These are phyloP conservation scores for Leptura quadrifasciata DNA, from an alignment of 2,888 invertebrate genomes.

Conservation along the genomic window DNA sequence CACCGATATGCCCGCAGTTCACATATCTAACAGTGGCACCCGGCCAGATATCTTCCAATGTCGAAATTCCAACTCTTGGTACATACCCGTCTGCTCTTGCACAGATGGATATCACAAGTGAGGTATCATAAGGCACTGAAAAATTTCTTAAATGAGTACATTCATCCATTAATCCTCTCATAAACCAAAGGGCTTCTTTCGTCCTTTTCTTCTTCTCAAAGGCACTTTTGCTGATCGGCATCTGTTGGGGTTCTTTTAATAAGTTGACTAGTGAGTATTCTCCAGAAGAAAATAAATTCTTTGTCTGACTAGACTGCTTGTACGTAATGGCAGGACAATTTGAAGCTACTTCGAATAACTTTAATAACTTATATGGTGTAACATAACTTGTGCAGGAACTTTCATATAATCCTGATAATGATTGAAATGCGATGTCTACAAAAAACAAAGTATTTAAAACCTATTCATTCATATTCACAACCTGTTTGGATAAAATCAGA, in stretches of 20 bases:
- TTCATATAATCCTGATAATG: slow-evolving; percentile 42
- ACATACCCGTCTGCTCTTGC: slow-evolving; percentile 94
- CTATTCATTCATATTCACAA: neutral
- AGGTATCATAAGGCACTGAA: slow-evolving; percentile 90
- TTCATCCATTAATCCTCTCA: slow-evolving; percentile 99
- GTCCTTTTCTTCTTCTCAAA: slow-evolving; percentile 79
- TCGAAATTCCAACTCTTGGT: slow-evolving; percentile 88
- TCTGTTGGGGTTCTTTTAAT: slow-evolving; percentile 54
- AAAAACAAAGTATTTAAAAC: slow-evolving; percentile 29
- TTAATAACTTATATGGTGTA: slow-evolving; percentile 69
- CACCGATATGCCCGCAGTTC: slow-evolving; percentile 92
- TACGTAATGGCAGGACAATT: slow-evolving; percentile 62
- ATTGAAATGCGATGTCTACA: slow-evolving; percentile 56
- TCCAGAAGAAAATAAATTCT: slow-evolving; percentile 43
- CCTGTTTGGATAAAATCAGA: neutral
- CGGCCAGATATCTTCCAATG: slow-evolving; percentile 94
- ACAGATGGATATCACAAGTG: slow-evolving; percentile 91
- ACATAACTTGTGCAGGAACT: slow-evolving; percentile 52
- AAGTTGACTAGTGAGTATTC: slow-evolving; percentile 53
- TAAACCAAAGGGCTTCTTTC: slow-evolving; percentile 92
- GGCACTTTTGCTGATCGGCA: slow-evolving; percentile 51
- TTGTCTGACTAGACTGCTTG: slow-evolving; percentile 56
- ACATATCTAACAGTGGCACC: slow-evolving; percentile 92
- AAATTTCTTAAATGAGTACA: slow-evolving; percentile 98
- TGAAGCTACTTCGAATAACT: slow-evolving; percentile 56